These are phyloP conservation scores for Dryococelus australis DNA, from an alignment of 2,888 invertebrate genomes.

Conservation along the genomic window DNA sequence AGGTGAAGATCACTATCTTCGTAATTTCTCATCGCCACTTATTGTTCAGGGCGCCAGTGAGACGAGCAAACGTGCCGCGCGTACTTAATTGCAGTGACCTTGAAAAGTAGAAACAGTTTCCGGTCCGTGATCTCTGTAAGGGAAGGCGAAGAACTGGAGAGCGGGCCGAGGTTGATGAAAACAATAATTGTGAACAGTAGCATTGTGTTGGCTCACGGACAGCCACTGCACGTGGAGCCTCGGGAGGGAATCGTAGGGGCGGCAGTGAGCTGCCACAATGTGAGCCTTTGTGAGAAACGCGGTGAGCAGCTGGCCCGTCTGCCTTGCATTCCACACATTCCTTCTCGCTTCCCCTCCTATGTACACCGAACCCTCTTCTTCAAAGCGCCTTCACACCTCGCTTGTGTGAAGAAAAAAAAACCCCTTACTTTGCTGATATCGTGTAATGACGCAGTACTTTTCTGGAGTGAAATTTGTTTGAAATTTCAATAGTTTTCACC, in stretches of 20 bases:
- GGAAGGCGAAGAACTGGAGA: background rate
- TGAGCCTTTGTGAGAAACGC: background rate
- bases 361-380: background rate
- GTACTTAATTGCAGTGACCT: conserved; percentile 1
- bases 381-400: background rate
- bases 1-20: background rate
- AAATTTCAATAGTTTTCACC: no score
- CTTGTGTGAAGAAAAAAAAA: no score
- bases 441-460: no score
- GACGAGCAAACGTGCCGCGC: background rate
- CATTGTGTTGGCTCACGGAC: background rate
- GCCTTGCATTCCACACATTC: background rate
- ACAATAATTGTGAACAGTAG: no score
- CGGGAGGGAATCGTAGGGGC: background rate
- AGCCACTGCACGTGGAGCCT: background rate
- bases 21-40: background rate
- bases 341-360: background rate
- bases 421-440: no score
- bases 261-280: background rate
- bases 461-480: no score
- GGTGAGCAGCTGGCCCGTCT: background rate
- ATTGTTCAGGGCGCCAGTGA: background rate
- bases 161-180: background rate
- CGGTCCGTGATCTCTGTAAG: background rate
- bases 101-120: background rate